Percentiles rank a stretch among this genome's conserved stretches.
Conservation (phyloP, 2,113 vertebrate species). For the Cepphus grylle region DNA sequence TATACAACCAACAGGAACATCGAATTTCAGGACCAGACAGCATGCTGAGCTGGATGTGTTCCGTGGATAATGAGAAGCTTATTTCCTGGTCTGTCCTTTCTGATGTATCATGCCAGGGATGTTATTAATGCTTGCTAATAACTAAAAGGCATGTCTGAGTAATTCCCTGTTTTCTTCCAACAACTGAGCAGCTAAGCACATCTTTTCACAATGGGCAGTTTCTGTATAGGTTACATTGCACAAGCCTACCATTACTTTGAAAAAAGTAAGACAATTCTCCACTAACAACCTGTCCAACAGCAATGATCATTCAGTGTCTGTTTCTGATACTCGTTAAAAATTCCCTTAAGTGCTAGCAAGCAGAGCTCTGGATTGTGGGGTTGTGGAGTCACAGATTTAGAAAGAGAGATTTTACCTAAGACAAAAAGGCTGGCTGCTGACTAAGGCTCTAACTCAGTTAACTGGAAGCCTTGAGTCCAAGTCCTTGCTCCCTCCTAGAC, state of each 20-base stretch:
- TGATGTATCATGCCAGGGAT: conserved; percentile 25
- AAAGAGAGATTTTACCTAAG: background rate
- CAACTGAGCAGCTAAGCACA: conserved; percentile 10
- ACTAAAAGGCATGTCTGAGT: conserved; percentile 4
- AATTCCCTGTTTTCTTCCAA: conserved; percentile 39
- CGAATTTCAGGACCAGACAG: background rate
- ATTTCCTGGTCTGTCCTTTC: conserved; percentile 30
- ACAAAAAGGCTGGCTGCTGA: background rate
- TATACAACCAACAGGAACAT: background rate
- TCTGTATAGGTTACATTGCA: background rate
- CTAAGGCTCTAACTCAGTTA: background rate
- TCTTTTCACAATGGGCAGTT: conserved; percentile 18
- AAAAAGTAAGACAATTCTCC: conserved; percentile 20
- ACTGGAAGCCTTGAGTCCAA: background rate
- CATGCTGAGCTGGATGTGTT: background rate
- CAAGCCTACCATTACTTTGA: background rate
- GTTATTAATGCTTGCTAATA: conserved; percentile 28
- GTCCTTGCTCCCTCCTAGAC: background rate
- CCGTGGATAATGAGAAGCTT: conserved; percentile 14
- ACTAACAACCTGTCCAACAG: background rate
- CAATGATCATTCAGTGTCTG: conserved; percentile 10
- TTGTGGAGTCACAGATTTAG: background rate
- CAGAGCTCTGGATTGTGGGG: background rate
- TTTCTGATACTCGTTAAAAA: conserved; percentile 28
- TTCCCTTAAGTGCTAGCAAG: background rate